phyloP scores from a whole-genome alignment of 2,888 invertebrate genomes.

The Lycocerus yunnanus region DNA sequence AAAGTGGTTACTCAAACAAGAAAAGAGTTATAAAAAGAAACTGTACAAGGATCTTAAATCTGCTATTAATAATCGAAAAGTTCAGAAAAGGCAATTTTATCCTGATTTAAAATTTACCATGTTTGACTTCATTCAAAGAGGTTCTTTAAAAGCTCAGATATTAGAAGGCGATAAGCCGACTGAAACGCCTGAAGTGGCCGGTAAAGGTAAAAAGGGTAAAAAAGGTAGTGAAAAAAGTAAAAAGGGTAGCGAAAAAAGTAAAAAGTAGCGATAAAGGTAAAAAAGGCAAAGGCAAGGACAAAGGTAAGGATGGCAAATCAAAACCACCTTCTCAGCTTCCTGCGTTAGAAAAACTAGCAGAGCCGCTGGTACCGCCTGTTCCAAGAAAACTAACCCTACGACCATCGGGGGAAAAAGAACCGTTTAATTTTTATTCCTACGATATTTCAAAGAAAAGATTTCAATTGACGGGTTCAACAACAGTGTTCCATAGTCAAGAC shows the following conservation, averaged over 20 bases:
- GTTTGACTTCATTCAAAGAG: constrained; percentile 15
- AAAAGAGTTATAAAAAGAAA: background rate
- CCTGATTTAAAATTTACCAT: constrained; percentile 11
- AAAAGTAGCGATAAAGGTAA: background rate
- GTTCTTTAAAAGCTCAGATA: constrained; percentile 19
- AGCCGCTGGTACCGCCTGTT: background rate
- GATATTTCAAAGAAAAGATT: constrained; percentile 8
- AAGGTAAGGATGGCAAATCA: background rate
- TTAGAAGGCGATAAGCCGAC: background rate
- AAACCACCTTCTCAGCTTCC: background rate
- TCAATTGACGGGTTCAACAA: constrained; percentile 24
- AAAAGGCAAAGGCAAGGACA: background rate
- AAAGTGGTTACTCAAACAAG: constrained; percentile 12
- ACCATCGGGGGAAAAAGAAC: background rate
- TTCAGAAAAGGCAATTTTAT: constrained; percentile 7
- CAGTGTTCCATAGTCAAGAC: constrained; percentile 17
- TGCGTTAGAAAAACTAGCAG: background rate
- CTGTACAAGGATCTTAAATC: background rate
- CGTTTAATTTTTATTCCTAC: constrained; percentile 21
- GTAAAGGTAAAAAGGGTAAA: background rate
- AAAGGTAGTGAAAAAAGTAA: background rate
- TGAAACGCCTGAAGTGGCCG: background rate
- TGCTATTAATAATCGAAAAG: background rate
- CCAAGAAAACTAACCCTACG: constrained; percentile 1
- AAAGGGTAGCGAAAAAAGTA: background rate